phyloP scores from a whole-genome alignment of 2,797 vertebrate genomes.

The Pampus argenteus region DNA sequence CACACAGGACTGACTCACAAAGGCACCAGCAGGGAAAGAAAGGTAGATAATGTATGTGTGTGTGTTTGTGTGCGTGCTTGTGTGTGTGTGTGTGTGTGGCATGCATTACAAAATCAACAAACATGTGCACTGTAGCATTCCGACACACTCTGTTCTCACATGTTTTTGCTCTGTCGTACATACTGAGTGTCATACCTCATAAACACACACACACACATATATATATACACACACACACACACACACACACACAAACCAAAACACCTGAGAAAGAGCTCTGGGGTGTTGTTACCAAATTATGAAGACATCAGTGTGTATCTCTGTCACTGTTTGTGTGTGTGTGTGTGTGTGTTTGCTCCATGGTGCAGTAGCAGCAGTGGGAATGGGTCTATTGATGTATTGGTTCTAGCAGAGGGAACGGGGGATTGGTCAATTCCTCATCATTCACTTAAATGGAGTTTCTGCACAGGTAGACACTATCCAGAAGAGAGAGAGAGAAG shows the following conservation, averaged over 20 bases:
- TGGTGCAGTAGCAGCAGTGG: constrained; percentile 41
- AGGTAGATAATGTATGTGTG: background rate
- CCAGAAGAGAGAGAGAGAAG: constrained; percentile 1
- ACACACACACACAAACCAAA: constrained; percentile 16
- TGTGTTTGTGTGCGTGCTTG: constrained; percentile 7
- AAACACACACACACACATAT: constrained; percentile 18
- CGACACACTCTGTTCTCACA: constrained; percentile 36
- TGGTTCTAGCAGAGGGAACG: constrained; percentile 24
- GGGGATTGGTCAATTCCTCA: constrained; percentile 29
- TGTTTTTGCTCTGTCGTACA: constrained; percentile 41
- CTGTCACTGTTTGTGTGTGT: constrained; percentile 6
- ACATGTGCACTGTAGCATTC: constrained; percentile 34
- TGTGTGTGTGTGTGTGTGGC: constrained; percentile 3
- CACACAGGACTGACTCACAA: constrained; percentile 60
- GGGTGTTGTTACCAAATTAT: constrained; percentile 34
- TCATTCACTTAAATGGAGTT: constrained; percentile 45
- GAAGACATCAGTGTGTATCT: constrained; percentile 39
- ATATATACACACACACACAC: constrained; percentile 10
- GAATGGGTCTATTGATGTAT: constrained; percentile 42
- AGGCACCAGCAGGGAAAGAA: constrained; percentile 25
- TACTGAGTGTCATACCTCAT: constrained; percentile 50
- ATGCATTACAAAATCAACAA: constrained; percentile 42
- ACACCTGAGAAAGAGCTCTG: constrained; percentile 28
- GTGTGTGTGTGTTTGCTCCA: constrained; percentile 11
- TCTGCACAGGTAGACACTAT: constrained; percentile 29